Conservation (phyloP, 1,140 invertebrate genomes). For the Heterodera carotae region DNA sequence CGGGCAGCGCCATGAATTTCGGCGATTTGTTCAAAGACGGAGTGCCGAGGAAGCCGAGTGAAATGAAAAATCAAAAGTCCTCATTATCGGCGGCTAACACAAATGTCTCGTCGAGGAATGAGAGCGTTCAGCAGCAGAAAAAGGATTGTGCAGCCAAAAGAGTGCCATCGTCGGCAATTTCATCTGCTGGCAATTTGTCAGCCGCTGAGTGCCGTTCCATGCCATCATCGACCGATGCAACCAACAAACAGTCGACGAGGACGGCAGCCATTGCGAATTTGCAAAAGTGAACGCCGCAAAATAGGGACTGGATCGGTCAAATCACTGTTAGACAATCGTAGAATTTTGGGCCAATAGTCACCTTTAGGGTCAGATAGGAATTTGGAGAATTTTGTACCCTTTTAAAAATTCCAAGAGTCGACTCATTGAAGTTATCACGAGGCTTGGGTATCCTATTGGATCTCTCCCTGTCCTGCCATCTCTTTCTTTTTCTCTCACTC, state of each 20-base stretch:
- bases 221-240: not conserved
- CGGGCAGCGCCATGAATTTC: constrained; percentile 18
- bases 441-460: too few species aligned
- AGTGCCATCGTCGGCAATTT: not conserved
- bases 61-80: constrained; percentile 34
- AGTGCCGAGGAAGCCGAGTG: constrained; percentile 46
- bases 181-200: not conserved
- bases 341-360: too few species aligned
- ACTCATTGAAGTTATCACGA: too few species aligned
- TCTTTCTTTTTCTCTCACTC: not conserved
- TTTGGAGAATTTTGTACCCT: too few species aligned
- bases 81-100: not conserved
- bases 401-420: too few species aligned
- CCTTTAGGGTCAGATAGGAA: too few species aligned
- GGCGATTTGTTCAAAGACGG: constrained; percentile 42
- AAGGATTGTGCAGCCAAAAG: not conserved
- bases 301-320: too few species aligned
- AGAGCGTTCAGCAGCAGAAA: not conserved
- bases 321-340: too few species aligned
- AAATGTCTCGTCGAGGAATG: constrained; percentile 6
- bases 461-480: not conserved
- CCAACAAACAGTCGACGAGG: not conserved
- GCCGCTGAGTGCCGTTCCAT: too few species aligned
- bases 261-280: not conserved
- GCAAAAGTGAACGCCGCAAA: not conserved